Percentiles rank a stretch among this genome's conserved stretches.
Conservation (phyloP, 2,797 vertebrate species). For the Crocidura indochinensis region DNA sequence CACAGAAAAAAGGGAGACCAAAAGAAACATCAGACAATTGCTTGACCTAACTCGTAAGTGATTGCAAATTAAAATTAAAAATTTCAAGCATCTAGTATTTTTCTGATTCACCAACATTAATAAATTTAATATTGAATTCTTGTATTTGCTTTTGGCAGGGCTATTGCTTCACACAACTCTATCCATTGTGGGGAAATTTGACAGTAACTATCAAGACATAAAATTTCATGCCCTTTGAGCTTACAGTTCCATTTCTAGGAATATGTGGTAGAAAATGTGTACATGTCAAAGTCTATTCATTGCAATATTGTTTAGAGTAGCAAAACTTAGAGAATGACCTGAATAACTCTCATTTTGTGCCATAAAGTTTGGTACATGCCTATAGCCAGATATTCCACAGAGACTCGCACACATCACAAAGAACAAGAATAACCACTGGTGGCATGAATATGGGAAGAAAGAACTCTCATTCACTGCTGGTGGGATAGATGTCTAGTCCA, state of each 20-base stretch:
- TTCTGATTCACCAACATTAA: background rate
- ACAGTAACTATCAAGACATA: background rate
- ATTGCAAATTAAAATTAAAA: background rate
- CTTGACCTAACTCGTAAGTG: background rate
- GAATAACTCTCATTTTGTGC: background rate
- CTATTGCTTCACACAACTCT: background rate
- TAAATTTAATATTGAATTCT: background rate
- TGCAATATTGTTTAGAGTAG: background rate
- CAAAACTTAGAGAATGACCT: background rate
- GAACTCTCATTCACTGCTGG: too few relatives aligned
- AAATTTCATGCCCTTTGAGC: constrained; percentile 1
- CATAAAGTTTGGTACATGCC: background rate
- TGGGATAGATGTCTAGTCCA: too few relatives aligned
- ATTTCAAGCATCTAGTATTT: background rate
- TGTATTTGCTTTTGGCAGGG: background rate
- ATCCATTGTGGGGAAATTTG: background rate
- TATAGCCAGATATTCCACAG: background rate
- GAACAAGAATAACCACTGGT: too few relatives aligned
- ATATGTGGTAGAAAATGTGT: background rate
- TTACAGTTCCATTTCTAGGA: background rate
- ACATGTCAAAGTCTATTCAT: background rate
- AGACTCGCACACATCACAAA: too few relatives aligned
- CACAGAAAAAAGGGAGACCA: background rate
- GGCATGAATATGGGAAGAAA: too few relatives aligned
- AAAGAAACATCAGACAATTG: constrained; percentile 1